Percentiles rank a stretch among this genome's conserved stretches.
These are phyloP conservation scores for Aldabrachelys gigantea DNA, from an alignment of 2,113 vertebrate species.

Conservation along the genomic window DNA sequence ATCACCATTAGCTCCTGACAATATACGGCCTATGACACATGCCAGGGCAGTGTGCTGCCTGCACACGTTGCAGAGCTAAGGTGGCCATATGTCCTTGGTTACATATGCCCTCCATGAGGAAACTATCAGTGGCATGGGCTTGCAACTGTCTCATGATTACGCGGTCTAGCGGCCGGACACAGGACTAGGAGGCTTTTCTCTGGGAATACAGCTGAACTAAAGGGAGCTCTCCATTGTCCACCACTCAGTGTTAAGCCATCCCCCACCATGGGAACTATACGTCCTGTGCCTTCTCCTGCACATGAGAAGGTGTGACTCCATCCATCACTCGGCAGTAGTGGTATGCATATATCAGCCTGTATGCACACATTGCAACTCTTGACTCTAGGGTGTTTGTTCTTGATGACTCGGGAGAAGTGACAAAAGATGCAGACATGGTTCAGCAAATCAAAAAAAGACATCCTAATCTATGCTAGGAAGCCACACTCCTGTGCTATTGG, in stretches of 20 bases:
- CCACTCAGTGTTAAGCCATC: no score
- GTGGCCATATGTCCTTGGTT: no score
- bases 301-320: not conserved
- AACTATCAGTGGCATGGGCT: not conserved
- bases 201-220: not conserved
- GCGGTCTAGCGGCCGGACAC: not conserved
- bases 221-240: no score
- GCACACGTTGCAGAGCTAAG: no score
- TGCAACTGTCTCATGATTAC: not conserved
- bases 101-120: not conserved
- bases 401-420: not conserved
- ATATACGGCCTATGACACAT: not conserved
- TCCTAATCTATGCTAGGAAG: not conserved
- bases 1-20: not conserved
- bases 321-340: not conserved
- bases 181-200: not conserved
- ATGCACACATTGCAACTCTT: accelerated
- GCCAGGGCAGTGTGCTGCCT: not conserved
- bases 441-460: not conserved
- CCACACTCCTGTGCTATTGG: not conserved
- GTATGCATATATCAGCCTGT: not conserved
- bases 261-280: not conserved
- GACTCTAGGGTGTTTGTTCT: not conserved
- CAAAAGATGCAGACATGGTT: not conserved
- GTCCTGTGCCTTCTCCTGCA: accelerated